Evolutionary conservation across 2,797 vertebrate genomes (phyloP), one percentile per base, ranked within the genome.

Genomic region (Mastacembelus armatus): DNA sequence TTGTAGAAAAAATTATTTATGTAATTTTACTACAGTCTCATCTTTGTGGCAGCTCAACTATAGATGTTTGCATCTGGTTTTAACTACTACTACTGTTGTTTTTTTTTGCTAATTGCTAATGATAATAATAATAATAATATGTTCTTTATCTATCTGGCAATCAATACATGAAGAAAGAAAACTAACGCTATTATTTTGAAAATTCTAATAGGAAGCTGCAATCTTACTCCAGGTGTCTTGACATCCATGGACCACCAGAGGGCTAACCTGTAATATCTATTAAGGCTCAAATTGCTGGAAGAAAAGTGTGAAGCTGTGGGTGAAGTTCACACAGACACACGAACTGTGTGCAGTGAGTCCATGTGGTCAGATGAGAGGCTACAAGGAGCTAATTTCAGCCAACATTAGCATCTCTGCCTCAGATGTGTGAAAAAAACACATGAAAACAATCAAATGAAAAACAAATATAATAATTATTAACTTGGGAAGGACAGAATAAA

Each of bases 181-280:
- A 1, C n/a, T n/a, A 14, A 2, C 2, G 10, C 24, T 4, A 4
- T 71, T 80, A 80, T 67, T 85, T 70, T 69, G 78, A 80, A 83
- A 60, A 21, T 21, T 0, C 5, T 16, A 1, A n/a, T 48, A 3
- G 77, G 78, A 80, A 57, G 58, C 71, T 65, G 3, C 5, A 0
- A 19, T 35, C 1, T 30, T 15, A n/a, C 32, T 19, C 26, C 11
- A 3, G 49, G 0, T 4, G 8, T 2, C 12, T 22, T 66, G 29
- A 63, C 48, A 5, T 7, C 14, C 0, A 7, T 18, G 15, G 9
- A 29, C 3, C 16, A 22, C 2, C 16, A 12, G 22, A 55, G 36
- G 47, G 61, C 39, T 67, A 19, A 47, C 32, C 2, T 19, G 1
- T 14, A 21, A 5, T 36, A 16, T 11, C 49, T 29, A n/a, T 12